Percentiles rank a stretch among this genome's conserved stretches.
phyloP scores from a whole-genome alignment of 2,797 vertebrate genomes.

The Phataginus tetradactyla region DNA sequence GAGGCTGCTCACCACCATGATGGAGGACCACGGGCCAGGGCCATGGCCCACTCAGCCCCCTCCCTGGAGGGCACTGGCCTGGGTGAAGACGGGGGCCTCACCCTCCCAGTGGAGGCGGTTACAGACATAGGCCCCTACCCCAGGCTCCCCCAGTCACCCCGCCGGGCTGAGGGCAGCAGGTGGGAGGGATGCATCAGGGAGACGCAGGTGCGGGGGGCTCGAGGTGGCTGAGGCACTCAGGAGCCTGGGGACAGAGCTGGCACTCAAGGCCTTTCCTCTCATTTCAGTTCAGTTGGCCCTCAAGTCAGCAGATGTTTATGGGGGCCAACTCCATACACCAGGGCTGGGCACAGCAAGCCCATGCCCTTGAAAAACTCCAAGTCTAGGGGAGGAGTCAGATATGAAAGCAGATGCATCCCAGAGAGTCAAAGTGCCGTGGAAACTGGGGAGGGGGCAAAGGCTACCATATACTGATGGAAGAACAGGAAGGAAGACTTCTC shows the following conservation, averaged over 20 bases:
- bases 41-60: conserved; percentile 17
- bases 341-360: not conserved
- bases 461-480: not conserved
- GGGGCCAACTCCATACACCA: not conserved
- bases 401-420: conserved; percentile 58
- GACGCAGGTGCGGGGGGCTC: not conserved
- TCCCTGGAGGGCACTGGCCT: not conserved
- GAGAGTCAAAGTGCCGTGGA: conserved; percentile 62
- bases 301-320: not conserved
- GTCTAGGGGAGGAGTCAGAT: conserved; percentile 56
- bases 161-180: conserved; percentile 5
- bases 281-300: not conserved
- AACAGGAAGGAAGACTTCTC: conserved; percentile 59
- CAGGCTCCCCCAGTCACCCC: not conserved
- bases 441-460: conserved; percentile 54
- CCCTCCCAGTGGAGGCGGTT: not conserved
- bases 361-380: conserved; percentile 51
- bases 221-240: not conserved
- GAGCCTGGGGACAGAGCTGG: not conserved
- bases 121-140: not conserved
- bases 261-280: not conserved
- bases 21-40: conserved; percentile 73
- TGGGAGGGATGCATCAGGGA: not conserved
- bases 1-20: conserved; percentile 78
- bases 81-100: not conserved